Conservation (phyloP, 2,888 invertebrate species). For the Hypomecis punctinalis region DNA sequence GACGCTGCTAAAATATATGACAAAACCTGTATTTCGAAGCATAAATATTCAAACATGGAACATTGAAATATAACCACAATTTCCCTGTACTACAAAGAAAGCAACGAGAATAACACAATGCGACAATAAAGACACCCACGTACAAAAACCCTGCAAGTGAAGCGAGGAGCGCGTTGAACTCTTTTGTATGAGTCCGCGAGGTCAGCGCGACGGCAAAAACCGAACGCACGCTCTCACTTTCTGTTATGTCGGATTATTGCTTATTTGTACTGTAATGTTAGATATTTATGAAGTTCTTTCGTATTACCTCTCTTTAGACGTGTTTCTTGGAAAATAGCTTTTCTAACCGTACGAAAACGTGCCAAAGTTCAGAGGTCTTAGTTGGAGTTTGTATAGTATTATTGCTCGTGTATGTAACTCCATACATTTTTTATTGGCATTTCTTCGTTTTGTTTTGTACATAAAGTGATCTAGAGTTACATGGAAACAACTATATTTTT, state of each 20-base stretch:
- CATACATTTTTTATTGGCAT: too few species aligned
- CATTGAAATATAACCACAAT: not conserved
- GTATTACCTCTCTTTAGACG: not conserved
- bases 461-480: too few species aligned
- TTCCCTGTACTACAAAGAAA: not conserved
- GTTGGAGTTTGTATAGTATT: too few species aligned
- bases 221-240: slow-evolving; percentile 15
- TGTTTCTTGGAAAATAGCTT: not conserved
- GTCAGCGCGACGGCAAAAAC: slow-evolving; percentile 11
- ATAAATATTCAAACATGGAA: not conserved
- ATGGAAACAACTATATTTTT: too few species aligned
- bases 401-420: too few species aligned
- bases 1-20: too few species aligned
- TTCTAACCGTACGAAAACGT: too few species aligned
- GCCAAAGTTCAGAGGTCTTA: too few species aligned
- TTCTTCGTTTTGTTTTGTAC: too few species aligned
- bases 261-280: slow-evolving; percentile 6
- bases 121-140: slow-evolving; percentile 9
- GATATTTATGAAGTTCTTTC: not conserved
- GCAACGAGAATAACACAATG: not conserved
- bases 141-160: slow-evolving; percentile 10
- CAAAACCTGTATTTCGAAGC: not conserved
- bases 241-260: slow-evolving; percentile 11
- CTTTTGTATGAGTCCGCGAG: slow-evolving; percentile 21
- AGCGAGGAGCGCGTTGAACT: slow-evolving; percentile 23